A percentile compares a stretch with the other conserved stretches of the same genome.
Conservation (phyloP, 1,140 invertebrate species). For the Drosophila orena region DNA sequence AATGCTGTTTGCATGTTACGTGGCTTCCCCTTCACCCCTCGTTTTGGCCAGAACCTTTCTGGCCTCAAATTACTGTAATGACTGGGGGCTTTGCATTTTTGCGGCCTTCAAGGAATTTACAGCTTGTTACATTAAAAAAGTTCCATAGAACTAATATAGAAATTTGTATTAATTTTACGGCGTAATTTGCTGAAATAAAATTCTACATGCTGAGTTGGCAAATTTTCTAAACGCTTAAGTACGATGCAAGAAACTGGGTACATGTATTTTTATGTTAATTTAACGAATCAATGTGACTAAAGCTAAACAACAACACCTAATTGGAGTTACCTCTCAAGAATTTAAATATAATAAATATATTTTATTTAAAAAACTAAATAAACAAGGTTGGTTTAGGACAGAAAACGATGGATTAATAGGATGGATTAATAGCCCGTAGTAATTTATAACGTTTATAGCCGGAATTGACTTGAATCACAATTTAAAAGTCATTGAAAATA, state of each 20-base stretch:
- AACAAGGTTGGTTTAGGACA: no score
- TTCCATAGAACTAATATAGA: slow-evolving; percentile 33
- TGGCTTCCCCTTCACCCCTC: slow-evolving; percentile 28
- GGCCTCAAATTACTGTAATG: slow-evolving; percentile 67
- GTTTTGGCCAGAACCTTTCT: slow-evolving; percentile 27
- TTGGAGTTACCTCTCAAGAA: no score
- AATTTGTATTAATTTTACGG: slow-evolving; percentile 19
- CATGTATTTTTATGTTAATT: no score
- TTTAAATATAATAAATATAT: no score
- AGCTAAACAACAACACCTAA: no score
- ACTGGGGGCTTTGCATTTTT: slow-evolving; percentile 40
- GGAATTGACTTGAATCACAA: not conserved
- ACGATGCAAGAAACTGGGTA: no score
- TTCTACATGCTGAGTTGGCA: not conserved
- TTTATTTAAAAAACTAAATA: no score
- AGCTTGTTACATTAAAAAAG: slow-evolving; percentile 34
- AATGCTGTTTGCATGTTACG: slow-evolving; percentile 80
- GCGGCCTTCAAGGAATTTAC: slow-evolving; percentile 32
- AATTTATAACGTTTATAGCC: no score
- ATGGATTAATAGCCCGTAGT: no score
- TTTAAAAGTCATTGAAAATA: not conserved
- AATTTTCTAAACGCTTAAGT: not conserved
- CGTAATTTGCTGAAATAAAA: slow-evolving; percentile 18
- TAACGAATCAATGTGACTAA: not conserved
- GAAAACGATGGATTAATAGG: no score